phyloP scores from a whole-genome alignment of 2,113 vertebrate genomes.

The Fregata magnificens region DNA sequence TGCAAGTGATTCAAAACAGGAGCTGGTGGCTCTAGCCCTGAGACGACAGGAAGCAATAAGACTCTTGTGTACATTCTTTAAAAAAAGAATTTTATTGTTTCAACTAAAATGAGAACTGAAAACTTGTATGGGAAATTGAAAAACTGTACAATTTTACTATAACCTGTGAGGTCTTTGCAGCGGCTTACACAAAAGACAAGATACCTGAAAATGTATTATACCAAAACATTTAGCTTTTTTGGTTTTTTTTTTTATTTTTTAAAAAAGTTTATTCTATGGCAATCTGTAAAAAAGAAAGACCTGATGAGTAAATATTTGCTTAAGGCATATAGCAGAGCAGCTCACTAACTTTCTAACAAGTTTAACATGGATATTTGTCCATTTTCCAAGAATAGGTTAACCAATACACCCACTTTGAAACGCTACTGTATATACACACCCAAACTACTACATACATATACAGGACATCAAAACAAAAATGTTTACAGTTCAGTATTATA shows the following conservation, averaged over 20 bases:
- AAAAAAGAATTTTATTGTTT: constrained; percentile 79
- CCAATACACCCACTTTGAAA: constrained; percentile 67
- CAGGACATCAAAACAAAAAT: constrained; percentile 55
- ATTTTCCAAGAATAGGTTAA: constrained; percentile 60
- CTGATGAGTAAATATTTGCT: constrained; percentile 77
- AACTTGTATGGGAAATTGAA: constrained; percentile 70
- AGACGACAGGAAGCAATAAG: background rate
- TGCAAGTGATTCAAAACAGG: fast-evolving
- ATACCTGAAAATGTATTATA: constrained; percentile 72
- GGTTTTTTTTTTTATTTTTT: constrained; percentile 5
- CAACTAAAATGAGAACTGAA: constrained; percentile 80
- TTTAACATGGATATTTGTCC: constrained; percentile 60
- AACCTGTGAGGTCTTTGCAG: constrained; percentile 73
- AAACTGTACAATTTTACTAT: constrained; percentile 72
- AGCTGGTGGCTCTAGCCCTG: background rate
- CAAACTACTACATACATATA: constrained; percentile 64
- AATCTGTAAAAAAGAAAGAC: constrained; percentile 77
- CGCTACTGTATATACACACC: constrained; percentile 73
- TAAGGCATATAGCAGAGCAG: constrained; percentile 83
- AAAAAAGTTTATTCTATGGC: constrained; percentile 75
- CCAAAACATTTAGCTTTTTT: constrained; percentile 70
- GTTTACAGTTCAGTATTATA: constrained; percentile 9
- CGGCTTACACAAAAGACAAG: constrained; percentile 72
- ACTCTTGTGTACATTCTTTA: constrained; percentile 54
- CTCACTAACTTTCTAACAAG: constrained; percentile 72